Conservation (phyloP, 2,888 invertebrate genomes). For the Heteromyza rotundicornis region DNA sequence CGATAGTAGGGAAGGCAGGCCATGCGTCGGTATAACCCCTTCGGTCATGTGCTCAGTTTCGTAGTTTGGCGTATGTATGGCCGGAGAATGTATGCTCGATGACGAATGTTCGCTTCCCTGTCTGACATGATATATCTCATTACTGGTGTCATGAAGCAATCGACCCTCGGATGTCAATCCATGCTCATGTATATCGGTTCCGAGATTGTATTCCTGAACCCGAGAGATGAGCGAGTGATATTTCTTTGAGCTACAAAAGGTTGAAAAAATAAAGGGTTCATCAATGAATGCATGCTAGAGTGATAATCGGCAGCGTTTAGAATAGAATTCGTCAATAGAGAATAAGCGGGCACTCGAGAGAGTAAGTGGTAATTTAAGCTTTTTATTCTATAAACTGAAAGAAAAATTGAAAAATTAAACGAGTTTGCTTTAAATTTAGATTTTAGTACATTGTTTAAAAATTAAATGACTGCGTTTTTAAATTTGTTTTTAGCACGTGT, state of each 20-base stretch:
- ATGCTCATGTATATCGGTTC: constrained; percentile 52
- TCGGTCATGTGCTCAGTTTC: constrained; percentile 44
- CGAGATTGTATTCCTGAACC: constrained; percentile 49
- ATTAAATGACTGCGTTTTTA: too few relatives aligned
- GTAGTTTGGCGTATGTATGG: constrained; percentile 49
- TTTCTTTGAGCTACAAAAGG: constrained; percentile 47
- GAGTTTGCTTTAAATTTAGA: too few relatives aligned
- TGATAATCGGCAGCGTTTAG: too few relatives aligned
- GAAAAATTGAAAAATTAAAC: too few relatives aligned
- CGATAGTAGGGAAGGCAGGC: constrained; percentile 45
- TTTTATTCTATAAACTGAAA: too few relatives aligned
- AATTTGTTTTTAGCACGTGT: too few relatives aligned
- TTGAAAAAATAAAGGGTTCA: background rate
- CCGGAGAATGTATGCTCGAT: constrained; percentile 55
- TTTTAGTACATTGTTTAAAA: too few relatives aligned
- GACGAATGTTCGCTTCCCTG: constrained; percentile 57
- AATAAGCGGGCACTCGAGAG: too few relatives aligned
- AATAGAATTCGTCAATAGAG: too few relatives aligned
- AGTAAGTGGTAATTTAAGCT: too few relatives aligned
- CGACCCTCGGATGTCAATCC: constrained; percentile 45
- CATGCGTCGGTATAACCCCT: constrained; percentile 40
- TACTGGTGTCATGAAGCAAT: constrained; percentile 40
- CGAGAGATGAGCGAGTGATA: constrained; percentile 46
- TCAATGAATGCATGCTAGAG: background rate
- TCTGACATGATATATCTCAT: constrained; percentile 43